Conservation (phyloP, 1,140 invertebrate genomes). For the Oryctes rhinoceros region DNA sequence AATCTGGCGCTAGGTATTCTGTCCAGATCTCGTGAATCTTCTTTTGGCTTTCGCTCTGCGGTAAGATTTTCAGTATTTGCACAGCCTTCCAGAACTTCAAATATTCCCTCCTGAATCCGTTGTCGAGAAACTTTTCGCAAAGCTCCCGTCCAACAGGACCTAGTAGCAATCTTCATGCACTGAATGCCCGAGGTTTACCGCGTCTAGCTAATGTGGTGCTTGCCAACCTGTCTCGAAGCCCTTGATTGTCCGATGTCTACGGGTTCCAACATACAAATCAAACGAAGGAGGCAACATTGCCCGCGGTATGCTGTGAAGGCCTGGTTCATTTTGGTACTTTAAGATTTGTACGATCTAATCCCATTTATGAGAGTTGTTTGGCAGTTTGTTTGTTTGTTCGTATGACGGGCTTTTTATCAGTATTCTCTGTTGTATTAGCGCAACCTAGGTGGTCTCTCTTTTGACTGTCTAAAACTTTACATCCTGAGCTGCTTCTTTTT, state of each 20-base stretch:
- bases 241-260: constrained; percentile 94
- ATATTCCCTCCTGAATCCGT: constrained; percentile 99
- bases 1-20: constrained; percentile 93
- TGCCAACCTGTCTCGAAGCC: constrained; percentile 94
- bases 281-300: constrained; percentile 92
- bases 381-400: constrained; percentile 55
- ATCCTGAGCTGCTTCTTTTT: too few species aligned
- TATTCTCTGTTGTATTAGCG: constrained; percentile 67
- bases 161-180: constrained; percentile 92
- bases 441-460: constrained; percentile 40
- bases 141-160: constrained; percentile 97
- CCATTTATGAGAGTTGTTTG: constrained; percentile 69
- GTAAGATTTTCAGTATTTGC: constrained; percentile 88
- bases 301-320: constrained; percentile 89
- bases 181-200: constrained; percentile 97
- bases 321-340: constrained; percentile 96
- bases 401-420: constrained; percentile 45
- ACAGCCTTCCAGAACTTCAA: constrained; percentile 98
- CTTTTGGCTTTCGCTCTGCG: constrained; percentile 83
- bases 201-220: constrained; percentile 88
- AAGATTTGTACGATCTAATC: constrained; percentile 89
- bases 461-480: too few species aligned
- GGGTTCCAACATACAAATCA: constrained; percentile 93
- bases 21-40: constrained; percentile 94
- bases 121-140: constrained; percentile 95